phyloP scores from a whole-genome alignment of 2,797 vertebrate species.

The Mycteria americana region DNA sequence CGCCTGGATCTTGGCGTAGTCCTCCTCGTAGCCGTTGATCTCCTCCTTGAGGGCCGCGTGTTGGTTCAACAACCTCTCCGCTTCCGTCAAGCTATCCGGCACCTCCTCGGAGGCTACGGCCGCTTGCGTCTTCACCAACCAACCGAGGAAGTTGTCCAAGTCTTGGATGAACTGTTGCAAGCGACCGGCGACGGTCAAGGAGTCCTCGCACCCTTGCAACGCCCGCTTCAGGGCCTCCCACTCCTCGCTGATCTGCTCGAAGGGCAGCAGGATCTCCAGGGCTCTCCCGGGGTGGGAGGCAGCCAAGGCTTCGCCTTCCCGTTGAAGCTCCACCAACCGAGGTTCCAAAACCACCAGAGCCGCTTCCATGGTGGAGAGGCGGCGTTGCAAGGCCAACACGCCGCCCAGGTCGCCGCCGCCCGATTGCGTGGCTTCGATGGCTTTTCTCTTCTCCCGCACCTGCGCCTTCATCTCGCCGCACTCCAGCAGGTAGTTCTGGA shows the following conservation, averaged over 20 bases:
- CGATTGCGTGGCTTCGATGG: constrained; percentile 87
- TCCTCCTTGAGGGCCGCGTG: constrained; percentile 93
- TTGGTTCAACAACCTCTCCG: constrained; percentile 84
- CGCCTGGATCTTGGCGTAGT: constrained; percentile 89
- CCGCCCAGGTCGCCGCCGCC: constrained; percentile 85
- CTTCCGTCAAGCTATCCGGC: constrained; percentile 83
- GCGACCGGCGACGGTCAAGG: constrained; percentile 83
- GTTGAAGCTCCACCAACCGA: constrained; percentile 85
- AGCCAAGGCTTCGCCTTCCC: constrained; percentile 85
- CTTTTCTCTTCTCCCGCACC: constrained; percentile 88
- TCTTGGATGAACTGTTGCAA: constrained; percentile 94
- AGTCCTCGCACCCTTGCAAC: constrained; percentile 89
- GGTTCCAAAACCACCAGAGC: constrained; percentile 89
- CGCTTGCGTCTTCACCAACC: constrained; percentile 91
- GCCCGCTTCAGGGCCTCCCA: constrained; percentile 88
- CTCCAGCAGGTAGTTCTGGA: constrained; percentile 95
- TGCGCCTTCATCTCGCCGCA: constrained; percentile 89
- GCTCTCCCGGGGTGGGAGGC: constrained; percentile 77
- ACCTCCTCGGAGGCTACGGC: constrained; percentile 81
- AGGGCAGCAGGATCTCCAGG: constrained; percentile 85
- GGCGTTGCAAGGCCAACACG: constrained; percentile 85
- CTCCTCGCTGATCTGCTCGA: constrained; percentile 87
- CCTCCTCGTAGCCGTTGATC: constrained; percentile 89
- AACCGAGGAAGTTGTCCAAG: constrained; percentile 89
- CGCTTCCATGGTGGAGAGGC: constrained; percentile 90